Base-by-base conservation (phyloP, 2,113 vertebrate species). In the Mesocricetus auratus region DNA sequence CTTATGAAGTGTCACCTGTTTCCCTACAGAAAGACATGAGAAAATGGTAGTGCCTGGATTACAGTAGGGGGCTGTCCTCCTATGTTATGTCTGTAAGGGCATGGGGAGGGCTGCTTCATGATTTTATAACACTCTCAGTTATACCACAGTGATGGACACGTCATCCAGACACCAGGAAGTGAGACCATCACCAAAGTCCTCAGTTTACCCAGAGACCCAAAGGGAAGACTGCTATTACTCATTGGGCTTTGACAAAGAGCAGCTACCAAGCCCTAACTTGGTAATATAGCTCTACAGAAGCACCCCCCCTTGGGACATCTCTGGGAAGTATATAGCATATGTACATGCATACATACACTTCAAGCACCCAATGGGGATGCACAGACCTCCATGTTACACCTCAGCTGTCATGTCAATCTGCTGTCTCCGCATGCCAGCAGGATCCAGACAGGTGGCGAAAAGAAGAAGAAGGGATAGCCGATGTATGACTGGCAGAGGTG, bases 1-100 rank as follows among this genome's bases (percentile, higher is more conserved):
- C 90, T 95, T 93, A 62, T 92, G 62, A 11, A n/a, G 91, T 91
- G 11, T 45, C 97, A 56, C 91, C 95, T 95, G 71, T 95, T 58
- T 91, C 8, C 58, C 94, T 95, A 91, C 36, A 12, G 64, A 97
- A 31, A 73, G 24, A 89, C 89, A 45, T 47, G 42, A 94, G 71
- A 50, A 56, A 53, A 75, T 29, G 19, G 11, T 81, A 77, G 26
- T 50, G 33, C 16, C 60, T 39, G 42, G 60, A 78, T 45, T 75
- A 56, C 4, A 47, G 36, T 13, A n/a, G 47, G 87, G 74, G 13
- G 62, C 22, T 94, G 77, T 69, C 47, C 0, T 0, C 81, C 53
- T 45, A 58, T 88, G 66, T 24, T 31, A 3, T 15, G 19, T 75
- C 36, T 7, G 3, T 29, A 95, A 31, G 26, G 62, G 22, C 24